phyloP scores from a whole-genome alignment of 2,113 vertebrate genomes.

The Synodontis membranacea region DNA sequence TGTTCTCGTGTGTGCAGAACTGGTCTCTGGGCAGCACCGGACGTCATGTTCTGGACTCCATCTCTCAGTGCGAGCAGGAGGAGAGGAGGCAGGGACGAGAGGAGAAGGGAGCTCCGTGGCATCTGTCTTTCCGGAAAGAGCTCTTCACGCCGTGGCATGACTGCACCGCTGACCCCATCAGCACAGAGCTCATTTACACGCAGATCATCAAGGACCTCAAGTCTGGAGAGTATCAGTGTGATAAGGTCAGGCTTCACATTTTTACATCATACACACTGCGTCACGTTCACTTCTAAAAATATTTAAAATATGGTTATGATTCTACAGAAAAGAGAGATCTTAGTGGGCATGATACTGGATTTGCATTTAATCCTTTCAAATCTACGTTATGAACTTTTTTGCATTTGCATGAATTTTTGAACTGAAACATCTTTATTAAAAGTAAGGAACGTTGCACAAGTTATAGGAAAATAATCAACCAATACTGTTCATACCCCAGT shows the following conservation, averaged over 20 bases:
- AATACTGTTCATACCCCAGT: not conserved
- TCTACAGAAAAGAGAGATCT: not conserved
- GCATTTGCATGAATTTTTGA: not conserved
- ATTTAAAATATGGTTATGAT: not conserved
- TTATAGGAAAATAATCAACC: not conserved
- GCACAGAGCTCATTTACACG: conserved; percentile 88
- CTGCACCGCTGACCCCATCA: conserved; percentile 75
- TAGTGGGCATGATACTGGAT: not conserved
- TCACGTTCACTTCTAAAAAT: not conserved
- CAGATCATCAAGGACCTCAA: conserved; percentile 84
- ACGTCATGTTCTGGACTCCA: conserved; percentile 84
- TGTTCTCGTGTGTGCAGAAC: conserved; percentile 67
- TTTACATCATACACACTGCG: not conserved
- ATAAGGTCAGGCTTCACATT: conserved; percentile 77
- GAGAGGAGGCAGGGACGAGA: conserved; percentile 73
- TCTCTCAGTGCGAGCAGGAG: conserved; percentile 91
- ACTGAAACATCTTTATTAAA: not conserved
- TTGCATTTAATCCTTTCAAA: not conserved
- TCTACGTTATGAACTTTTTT: not conserved
- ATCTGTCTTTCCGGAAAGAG: conserved; percentile 85
- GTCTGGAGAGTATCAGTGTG: conserved; percentile 81
- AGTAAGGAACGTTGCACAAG: not conserved
- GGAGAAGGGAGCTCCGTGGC: conserved; percentile 81
- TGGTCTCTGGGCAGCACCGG: conserved; percentile 85
- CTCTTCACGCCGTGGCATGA: conserved; percentile 91